These are phyloP conservation scores for Hormaphis cornu DNA, from an alignment of 1,140 invertebrate genomes.

Conservation along the genomic window DNA sequence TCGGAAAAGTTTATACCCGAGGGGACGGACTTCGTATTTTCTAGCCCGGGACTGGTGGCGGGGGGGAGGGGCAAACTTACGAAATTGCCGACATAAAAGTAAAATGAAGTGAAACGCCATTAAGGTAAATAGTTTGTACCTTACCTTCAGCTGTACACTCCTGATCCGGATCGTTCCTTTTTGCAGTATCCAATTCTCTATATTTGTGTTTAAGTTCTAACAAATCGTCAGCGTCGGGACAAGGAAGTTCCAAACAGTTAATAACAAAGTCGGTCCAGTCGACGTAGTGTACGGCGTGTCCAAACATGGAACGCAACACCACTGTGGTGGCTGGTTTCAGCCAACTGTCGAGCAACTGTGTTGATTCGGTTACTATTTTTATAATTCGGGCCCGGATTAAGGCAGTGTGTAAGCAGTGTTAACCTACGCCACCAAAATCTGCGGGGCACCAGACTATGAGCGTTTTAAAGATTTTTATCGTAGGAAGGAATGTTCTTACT, in stretches of 20 bases:
- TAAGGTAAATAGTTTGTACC: neutral
- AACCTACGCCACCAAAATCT: too few species aligned
- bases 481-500: too few species aligned
- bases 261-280: conserved; percentile 11
- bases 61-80: neutral
- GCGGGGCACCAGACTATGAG: too few species aligned
- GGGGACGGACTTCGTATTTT: neutral
- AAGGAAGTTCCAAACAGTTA: neutral
- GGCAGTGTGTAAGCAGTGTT: too few species aligned
- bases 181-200: neutral
- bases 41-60: neutral
- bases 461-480: too few species aligned
- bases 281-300: neutral
- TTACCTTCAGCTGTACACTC: neutral
- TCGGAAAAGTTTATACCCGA: too few species aligned
- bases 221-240: neutral
- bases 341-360: neutral
- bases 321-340: neutral
- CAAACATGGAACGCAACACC: neutral
- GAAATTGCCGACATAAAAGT: too few species aligned
- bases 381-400: neutral
- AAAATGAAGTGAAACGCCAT: too few species aligned
- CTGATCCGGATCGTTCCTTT: neutral
- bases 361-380: neutral
- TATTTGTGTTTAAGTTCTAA: neutral